Percentiles rank a stretch among this genome's conserved stretches.
These are phyloP conservation scores for Salpingus planirostris DNA, from an alignment of 2,888 invertebrate species.

Conservation along the genomic window DNA sequence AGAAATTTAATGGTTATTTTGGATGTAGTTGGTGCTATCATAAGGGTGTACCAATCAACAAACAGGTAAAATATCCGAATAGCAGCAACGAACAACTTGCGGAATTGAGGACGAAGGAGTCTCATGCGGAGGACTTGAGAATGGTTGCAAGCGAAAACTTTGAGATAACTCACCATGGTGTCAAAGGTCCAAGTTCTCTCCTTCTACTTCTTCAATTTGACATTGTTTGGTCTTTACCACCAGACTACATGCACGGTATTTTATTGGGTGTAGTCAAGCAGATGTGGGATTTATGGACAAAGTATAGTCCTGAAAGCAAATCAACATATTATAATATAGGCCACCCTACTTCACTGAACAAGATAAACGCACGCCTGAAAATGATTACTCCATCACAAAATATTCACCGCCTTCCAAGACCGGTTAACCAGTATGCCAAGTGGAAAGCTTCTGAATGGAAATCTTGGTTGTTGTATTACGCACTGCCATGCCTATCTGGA, in stretches of 20 bases:
- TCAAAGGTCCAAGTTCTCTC: neutral
- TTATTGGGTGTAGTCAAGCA: neutral
- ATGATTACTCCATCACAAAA: neutral
- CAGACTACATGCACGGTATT: constrained; percentile 1
- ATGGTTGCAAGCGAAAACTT: neutral
- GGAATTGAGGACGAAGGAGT: neutral
- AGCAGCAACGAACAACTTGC: neutral
- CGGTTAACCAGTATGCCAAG: neutral
- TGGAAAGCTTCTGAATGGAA: constrained; percentile 1
- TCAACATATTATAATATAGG: neutral
- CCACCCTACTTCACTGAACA: neutral
- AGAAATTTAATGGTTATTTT: neutral
- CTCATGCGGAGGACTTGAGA: neutral
- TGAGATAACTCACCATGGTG: neutral
- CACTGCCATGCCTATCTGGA: neutral
- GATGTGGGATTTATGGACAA: neutral
- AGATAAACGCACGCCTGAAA: neutral
- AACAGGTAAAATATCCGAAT: neutral
- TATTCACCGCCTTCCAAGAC: neutral
- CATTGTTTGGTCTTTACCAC: neutral
- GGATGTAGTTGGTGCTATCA: neutral
- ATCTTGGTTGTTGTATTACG: neutral
- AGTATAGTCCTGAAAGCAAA: neutral
- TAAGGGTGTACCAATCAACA: neutral
- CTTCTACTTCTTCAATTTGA: neutral